phyloP scores from a whole-genome alignment of 2,888 invertebrate species.

The Polydrusus pterygomalis region DNA sequence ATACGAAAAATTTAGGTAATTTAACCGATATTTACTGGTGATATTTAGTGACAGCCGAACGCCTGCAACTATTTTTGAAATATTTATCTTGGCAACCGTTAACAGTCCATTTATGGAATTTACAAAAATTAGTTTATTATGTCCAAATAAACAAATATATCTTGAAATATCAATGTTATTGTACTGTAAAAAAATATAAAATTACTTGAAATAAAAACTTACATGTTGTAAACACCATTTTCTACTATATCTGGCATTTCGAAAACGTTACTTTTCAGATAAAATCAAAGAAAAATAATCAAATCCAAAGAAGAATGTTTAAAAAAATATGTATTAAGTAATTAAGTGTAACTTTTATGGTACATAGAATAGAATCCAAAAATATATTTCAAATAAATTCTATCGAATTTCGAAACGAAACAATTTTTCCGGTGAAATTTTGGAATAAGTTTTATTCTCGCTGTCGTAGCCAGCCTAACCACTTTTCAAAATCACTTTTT shows the following conservation, averaged over 20 bases:
- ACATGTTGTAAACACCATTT: slow-evolving; percentile 56
- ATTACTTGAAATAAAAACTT: slow-evolving; percentile 7
- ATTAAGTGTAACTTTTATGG: slow-evolving; percentile 71
- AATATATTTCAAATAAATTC: slow-evolving; percentile 68
- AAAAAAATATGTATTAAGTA: slow-evolving; percentile 24
- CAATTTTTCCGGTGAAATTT: slow-evolving; percentile 75
- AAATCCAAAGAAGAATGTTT: slow-evolving; percentile 38
- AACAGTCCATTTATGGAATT: too few relatives aligned
- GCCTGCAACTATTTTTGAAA: too few relatives aligned
- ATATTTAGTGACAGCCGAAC: too few relatives aligned
- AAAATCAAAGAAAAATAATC: slow-evolving; percentile 33
- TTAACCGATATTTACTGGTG: too few relatives aligned
- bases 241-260: slow-evolving; percentile 66
- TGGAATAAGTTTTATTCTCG: slow-evolving; percentile 71
- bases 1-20: too few relatives aligned
- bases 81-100: too few relatives aligned
- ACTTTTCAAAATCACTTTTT: slow-evolving; percentile 5
- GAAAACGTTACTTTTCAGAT: slow-evolving; percentile 7
- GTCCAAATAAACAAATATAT: too few relatives aligned
- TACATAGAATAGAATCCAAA: slow-evolving; percentile 71
- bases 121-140: too few relatives aligned
- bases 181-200: too few relatives aligned
- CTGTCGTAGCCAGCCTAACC: slow-evolving; percentile 64
- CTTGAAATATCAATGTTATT: too few relatives aligned
- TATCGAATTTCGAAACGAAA: slow-evolving; percentile 72